phyloP scores from a whole-genome alignment of 2,888 invertebrate genomes.

The Drosophila paucipuncta region DNA sequence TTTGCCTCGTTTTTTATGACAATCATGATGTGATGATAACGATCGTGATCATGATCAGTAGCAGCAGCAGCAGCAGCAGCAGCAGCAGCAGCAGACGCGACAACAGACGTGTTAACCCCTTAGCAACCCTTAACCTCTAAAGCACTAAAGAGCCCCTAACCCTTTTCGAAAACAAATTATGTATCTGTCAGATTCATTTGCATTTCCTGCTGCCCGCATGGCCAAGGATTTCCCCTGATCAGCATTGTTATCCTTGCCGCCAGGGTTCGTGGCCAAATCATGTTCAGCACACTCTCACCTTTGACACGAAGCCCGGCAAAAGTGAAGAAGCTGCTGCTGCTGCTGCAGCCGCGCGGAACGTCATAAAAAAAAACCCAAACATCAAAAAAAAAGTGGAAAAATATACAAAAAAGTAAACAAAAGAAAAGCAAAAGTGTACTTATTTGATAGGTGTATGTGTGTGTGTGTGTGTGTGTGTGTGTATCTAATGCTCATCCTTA shows the following conservation, averaged over 20 bases:
- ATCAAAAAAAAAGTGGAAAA: slow-evolving; percentile 6
- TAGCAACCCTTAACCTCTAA: slow-evolving; percentile 53
- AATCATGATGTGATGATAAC: slow-evolving; percentile 21
- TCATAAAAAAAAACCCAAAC: slow-evolving; percentile 23
- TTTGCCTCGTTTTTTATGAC: slow-evolving; percentile 71
- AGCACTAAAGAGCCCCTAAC: slow-evolving; percentile 16
- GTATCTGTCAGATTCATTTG: slow-evolving; percentile 79
- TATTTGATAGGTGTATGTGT: slow-evolving; percentile 17
- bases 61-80: slow-evolving; percentile 6
- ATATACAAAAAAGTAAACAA: slow-evolving; percentile 27
- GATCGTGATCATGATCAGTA: slow-evolving; percentile 46
- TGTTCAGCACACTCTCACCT: slow-evolving; percentile 76
- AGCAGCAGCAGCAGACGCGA: slow-evolving; percentile 1
- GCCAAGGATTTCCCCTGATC: slow-evolving; percentile 27
- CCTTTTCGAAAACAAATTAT: slow-evolving; percentile 45
- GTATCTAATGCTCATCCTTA: slow-evolving; percentile 28
- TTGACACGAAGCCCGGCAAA: slow-evolving; percentile 55
- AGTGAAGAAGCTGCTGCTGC: slow-evolving; percentile 27
- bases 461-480: slow-evolving; percentile 13
- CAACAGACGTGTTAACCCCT: slow-evolving; percentile 15
- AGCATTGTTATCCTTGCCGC: slow-evolving; percentile 38
- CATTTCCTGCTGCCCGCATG: slow-evolving; percentile 76
- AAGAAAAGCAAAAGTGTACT: slow-evolving; percentile 73
- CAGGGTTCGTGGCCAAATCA: slow-evolving; percentile 75
- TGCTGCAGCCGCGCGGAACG: slow-evolving; percentile 46